Base-by-base conservation (phyloP, 2,113 vertebrate genomes). In the Neogobius melanostomus region DNA sequence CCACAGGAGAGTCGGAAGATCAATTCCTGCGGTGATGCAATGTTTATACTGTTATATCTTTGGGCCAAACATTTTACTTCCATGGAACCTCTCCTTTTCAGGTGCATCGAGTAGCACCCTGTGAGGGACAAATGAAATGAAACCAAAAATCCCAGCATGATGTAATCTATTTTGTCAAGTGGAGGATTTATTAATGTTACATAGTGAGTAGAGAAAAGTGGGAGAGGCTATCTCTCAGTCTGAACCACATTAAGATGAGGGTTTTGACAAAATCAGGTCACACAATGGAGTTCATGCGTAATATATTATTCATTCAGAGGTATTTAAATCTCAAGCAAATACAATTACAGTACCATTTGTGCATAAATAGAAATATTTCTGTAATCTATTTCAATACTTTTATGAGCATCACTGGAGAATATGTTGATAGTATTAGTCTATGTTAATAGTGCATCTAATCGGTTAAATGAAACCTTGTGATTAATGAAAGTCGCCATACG, bases 141-240 rank as follows among this genome's bases (percentile, higher is more conserved):
- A 36, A 36, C 28, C 28, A 36, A 36, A 36, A 36, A 36, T 36
- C 28, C 4, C 28, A 36, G 28, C 28, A 11, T 56, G 53, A 56
- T 28, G 73, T 73, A 85, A 81, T 56, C 67, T 14, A 47, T 68
- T 52, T 49, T 71, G 17, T 69, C 15, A 56, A 42, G 64, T 54
- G 64, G 62, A 64, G 77, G 0, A 81, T 75, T 80, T 52, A 82
- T 74, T 69, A 3, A 80, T 64, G 5, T 15, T 2, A 59, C 28
- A 16, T 43, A 46, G 42, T 11, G 44, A 46, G 62, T 47, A 45
- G 43, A 21, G 62, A 50, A 56, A 51, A 50, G 2, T 66, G 63
- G 9, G 7, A 9, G 2, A 0, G 43, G 67, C 53, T 21, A 2
- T 21, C 21, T 21, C 21, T 21, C 21, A 21, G 21, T 2, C 21